Evolutionary conservation across 1,140 invertebrate species (phyloP), one percentile per base, ranked within the genome.

Genomic region (Delia radicum): DNA sequence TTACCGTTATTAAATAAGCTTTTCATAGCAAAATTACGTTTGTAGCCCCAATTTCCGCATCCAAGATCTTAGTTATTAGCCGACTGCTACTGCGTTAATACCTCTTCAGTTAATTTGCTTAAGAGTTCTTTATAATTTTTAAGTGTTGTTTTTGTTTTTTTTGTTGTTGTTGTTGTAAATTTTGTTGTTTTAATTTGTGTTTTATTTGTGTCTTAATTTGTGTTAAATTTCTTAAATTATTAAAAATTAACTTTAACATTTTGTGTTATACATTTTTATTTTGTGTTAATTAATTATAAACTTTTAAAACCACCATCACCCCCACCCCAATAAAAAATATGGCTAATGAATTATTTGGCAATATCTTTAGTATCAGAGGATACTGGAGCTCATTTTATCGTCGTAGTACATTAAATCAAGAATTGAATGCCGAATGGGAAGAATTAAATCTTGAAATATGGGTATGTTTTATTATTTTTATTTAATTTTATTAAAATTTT

Each of bases 351-450:
- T 26, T 55, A 6, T 46, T 48, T 61, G 72, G 42, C 12, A 6
- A n/a, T 3, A 21, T n/a, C 24, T 26, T 28, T 21, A 67, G 33
- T 18, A 71, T 69, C 18, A 21, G 65, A 48, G 76, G 37, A 26
- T 73, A 69, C 13, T 65, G 73, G 55, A 55, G 46, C 12, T 69
- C 33, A 1, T 77, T 74, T 24, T 77, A 77, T 27, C 63, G 73
- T 12, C 73, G 48, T 28, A 61, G 28, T 61, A 48, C 73, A 1
- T 28, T 77, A 3, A 77, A 77, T 46, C 62, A 74, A 7, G 63
- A 77, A 61, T 12, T 77, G 12, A 77, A 77, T 28, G 76, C 65
- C n/a, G 76, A 77, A 72, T 77, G 76, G 76, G 48, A 74, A 5
- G 65, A 74, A 18, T 31, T 77, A 8, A 77, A 72, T 29, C 55